Percentiles rank a stretch among this genome's conserved stretches.
Conservation (phyloP, 2,797 vertebrate species). For the Siniperca undulata region DNA sequence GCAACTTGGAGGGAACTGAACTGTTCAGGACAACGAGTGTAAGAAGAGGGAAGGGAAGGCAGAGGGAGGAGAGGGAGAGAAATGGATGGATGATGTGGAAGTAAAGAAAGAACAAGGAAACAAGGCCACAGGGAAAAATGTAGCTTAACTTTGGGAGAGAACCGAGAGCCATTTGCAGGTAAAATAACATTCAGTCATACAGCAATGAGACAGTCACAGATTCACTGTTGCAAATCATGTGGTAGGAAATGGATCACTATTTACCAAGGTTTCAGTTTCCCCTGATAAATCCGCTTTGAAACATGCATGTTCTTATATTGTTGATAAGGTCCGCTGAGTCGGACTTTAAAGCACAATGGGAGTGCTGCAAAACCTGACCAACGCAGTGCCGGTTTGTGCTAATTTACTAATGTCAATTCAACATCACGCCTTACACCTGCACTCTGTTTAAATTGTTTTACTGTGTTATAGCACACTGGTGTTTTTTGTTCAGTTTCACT, state of each 20-base stretch:
- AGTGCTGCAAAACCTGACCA: background rate
- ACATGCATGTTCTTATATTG: background rate
- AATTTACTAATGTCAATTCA: too few species aligned
- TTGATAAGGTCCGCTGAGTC: background rate
- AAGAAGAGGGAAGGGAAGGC: background rate
- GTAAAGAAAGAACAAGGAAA: background rate
- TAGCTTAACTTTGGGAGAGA: background rate
- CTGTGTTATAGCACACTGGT: too few species aligned
- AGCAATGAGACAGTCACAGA: background rate
- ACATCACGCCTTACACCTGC: too few species aligned
- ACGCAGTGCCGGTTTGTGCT: background rate
- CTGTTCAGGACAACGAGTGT: background rate
- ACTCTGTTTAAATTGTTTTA: too few species aligned
- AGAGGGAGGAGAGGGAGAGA: background rate
- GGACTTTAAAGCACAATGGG: background rate
- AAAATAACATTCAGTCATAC: background rate
- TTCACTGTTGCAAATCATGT: background rate
- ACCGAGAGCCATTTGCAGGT: too few species aligned
- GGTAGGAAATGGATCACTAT: background rate
- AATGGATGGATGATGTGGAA: background rate
- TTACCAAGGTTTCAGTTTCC: background rate
- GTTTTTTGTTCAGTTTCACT: too few species aligned
- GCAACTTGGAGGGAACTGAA: background rate
- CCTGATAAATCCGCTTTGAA: background rate
- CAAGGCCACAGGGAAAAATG: background rate